These are phyloP conservation scores for Passer domesticus DNA, from an alignment of 2,113 vertebrate genomes.

Conservation along the genomic window DNA sequence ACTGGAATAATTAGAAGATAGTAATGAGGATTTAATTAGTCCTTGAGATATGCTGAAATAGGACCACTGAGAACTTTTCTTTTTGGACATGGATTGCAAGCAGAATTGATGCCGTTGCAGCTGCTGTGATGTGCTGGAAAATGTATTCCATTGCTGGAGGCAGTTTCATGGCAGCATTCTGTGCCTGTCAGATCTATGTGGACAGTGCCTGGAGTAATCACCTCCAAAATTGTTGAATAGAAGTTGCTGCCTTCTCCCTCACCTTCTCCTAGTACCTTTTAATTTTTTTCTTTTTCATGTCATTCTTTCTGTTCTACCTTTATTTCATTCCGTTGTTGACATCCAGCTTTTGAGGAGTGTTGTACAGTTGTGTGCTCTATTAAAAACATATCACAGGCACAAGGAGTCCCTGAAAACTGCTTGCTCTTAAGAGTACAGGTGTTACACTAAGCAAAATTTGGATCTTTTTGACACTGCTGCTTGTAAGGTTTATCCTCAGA, in stretches of 20 bases:
- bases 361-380: neutral
- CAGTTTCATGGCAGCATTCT: constrained; percentile 60
- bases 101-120: constrained; percentile 32
- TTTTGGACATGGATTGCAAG: constrained; percentile 60
- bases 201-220: constrained; percentile 37
- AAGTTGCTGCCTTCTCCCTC: neutral
- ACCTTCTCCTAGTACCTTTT: neutral
- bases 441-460: neutral
- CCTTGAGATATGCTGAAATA: constrained; percentile 75
- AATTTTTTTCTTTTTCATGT: neutral
- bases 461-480: constrained; percentile 22
- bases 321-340: neutral
- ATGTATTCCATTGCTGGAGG: constrained; percentile 70
- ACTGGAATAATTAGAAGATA: constrained; percentile 78
- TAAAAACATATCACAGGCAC: neutral
- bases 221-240: constrained; percentile 31
- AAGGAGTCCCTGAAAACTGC: neutral
- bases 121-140: constrained; percentile 65
- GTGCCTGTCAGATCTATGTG: constrained; percentile 45
- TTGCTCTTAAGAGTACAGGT: neutral
- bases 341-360: neutral
- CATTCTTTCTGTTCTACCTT: neutral
- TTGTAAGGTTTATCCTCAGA: constrained; percentile 44
- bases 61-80: constrained; percentile 71
- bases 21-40: constrained; percentile 83